A percentile compares a stretch with the other conserved stretches of the same genome.
Conservation (phyloP, 2,797 vertebrate genomes). For the Synaphobranchus kaupii region DNA sequence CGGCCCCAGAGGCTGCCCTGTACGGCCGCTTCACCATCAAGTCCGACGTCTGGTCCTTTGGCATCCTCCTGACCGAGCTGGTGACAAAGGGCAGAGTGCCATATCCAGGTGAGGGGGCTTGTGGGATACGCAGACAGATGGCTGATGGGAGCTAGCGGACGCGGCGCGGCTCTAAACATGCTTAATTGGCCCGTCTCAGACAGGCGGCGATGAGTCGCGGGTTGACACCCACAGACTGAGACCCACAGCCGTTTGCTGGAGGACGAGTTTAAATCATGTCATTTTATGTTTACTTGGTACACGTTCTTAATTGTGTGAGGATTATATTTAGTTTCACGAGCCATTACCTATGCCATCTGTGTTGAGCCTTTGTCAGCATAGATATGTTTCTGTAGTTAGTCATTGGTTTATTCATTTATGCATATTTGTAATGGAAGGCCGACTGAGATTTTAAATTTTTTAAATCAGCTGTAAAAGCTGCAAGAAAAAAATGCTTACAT, state of each 20-base stretch:
- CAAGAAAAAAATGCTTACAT: neutral
- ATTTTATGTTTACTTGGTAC: neutral
- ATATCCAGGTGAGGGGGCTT: conserved; percentile 82
- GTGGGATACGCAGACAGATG: conserved; percentile 28
- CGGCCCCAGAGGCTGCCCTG: conserved; percentile 89
- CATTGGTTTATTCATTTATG: neutral
- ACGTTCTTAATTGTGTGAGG: neutral
- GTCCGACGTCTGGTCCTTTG: conserved; percentile 95
- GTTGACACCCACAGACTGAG: neutral
- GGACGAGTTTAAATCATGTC: conserved; percentile 2
- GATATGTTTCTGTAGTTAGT: neutral
- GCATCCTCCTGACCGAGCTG: conserved; percentile 90
- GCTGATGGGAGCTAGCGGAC: neutral
- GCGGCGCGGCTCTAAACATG: neutral
- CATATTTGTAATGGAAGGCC: neutral
- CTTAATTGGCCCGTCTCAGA: neutral
- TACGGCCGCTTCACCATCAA: conserved; percentile 97
- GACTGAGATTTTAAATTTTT: neutral
- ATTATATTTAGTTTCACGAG: neutral
- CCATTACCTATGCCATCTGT: conserved; percentile 1
- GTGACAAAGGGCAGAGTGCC: conserved; percentile 96
- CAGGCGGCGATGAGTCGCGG: neutral
- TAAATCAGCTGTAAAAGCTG: neutral
- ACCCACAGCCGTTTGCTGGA: neutral
- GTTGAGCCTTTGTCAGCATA: neutral